A percentile compares a stretch with the other conserved stretches of the same genome.
phyloP scores from a whole-genome alignment of 2,113 vertebrate species.

The Fukomys damarensis region DNA sequence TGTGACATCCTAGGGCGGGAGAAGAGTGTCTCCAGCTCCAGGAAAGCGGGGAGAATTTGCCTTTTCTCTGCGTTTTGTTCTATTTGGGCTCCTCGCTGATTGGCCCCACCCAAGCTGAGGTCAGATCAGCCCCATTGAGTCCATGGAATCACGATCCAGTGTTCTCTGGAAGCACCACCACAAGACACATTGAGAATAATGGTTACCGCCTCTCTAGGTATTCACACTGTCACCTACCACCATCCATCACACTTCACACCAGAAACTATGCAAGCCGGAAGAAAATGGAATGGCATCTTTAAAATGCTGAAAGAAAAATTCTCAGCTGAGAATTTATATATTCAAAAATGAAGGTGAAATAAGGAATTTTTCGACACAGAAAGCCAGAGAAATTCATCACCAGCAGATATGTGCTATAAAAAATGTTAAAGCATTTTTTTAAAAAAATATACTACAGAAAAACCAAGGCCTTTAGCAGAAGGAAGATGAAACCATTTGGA shows the following conservation, averaged over 20 bases:
- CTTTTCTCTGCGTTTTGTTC: not conserved
- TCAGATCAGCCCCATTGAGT: not conserved
- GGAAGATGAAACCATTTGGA: not conserved
- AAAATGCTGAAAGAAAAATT: not conserved
- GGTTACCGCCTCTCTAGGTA: not conserved
- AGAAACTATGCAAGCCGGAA: not conserved
- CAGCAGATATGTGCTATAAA: not conserved
- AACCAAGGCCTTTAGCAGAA: not conserved
- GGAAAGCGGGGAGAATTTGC: not conserved
- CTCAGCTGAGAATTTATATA: not conserved
- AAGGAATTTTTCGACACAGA: not conserved
- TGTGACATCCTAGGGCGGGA: not conserved
- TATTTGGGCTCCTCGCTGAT: too few relatives aligned
- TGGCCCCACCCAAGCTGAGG: not conserved
- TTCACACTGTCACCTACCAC: not conserved
- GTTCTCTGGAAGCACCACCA: not conserved
- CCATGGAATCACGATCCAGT: not conserved
- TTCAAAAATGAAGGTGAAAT: not conserved
- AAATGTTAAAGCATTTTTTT: not conserved
- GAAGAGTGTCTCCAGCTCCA: not conserved
- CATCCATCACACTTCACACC: not conserved
- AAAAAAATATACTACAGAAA: not conserved
- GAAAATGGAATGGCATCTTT: not conserved
- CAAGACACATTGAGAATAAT: not conserved
- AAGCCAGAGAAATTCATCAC: not conserved